Conservation (phyloP, 2,797 vertebrate species). For the Melanotaenia maccullochi region DNA sequence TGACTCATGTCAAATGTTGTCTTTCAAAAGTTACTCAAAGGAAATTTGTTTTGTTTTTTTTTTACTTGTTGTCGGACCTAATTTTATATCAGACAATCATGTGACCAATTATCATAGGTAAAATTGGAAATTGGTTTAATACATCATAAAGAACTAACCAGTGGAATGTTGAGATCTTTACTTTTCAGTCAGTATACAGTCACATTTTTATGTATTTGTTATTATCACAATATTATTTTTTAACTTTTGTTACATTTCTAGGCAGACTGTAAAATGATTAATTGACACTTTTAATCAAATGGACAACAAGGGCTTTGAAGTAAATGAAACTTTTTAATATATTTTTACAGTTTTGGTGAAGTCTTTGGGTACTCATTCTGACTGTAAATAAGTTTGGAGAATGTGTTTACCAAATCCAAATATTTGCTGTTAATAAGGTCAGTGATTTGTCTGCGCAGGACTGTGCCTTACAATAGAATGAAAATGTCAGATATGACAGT, state of each 20-base stretch:
- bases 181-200: conserved; percentile 34
- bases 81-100: conserved; percentile 61
- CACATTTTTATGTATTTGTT: conserved; percentile 42
- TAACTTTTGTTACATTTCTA: conserved; percentile 61
- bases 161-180: conserved; percentile 32
- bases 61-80: conserved; percentile 34
- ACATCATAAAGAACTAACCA: conserved; percentile 31
- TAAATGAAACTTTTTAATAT: conserved; percentile 42
- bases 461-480: conserved; percentile 77
- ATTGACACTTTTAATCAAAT: conserved; percentile 36
- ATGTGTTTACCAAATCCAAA: conserved; percentile 51
- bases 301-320: conserved; percentile 64
- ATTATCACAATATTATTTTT: conserved; percentile 45
- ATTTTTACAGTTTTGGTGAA: conserved; percentile 48
- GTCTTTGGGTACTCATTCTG: conserved; percentile 49
- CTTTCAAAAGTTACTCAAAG: conserved; percentile 40
- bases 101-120: conserved; percentile 33
- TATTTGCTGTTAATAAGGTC: conserved; percentile 71
- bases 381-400: conserved; percentile 20
- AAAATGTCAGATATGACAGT: conserved; percentile 67
- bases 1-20: conserved; percentile 18
- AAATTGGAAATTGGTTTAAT: conserved; percentile 21
- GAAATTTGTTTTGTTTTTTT: conserved; percentile 28
- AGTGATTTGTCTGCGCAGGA: conserved; percentile 74
- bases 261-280: conserved; percentile 49